phyloP scores from a whole-genome alignment of 2,888 invertebrate genomes.

The Torymus auratus region DNA sequence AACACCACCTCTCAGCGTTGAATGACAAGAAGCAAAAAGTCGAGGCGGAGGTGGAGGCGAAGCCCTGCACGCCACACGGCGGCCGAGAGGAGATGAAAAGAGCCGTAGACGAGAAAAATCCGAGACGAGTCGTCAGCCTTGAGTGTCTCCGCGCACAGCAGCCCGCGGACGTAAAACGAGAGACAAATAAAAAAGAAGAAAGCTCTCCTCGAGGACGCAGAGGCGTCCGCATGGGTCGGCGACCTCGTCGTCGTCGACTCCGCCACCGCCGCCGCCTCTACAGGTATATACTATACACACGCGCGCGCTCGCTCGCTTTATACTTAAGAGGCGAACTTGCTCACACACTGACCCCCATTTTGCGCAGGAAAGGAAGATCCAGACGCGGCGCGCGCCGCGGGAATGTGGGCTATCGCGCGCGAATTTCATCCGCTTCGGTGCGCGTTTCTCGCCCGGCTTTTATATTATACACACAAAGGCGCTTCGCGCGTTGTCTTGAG shows the following conservation, averaged over 20 bases:
- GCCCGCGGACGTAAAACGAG: no score
- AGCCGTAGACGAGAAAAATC: conserved; percentile 55
- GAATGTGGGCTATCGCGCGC: conserved; percentile 1
- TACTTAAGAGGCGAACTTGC: conserved; percentile 69
- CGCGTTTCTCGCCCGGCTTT: not conserved
- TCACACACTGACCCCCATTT: conserved; percentile 76
- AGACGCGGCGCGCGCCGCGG: not conserved
- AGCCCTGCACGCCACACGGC: no score
- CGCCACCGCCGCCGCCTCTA: no score
- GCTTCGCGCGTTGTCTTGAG: no score
- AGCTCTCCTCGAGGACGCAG: conserved; percentile 16
- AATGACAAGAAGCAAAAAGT: not conserved
- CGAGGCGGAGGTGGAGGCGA: not conserved
- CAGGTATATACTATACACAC: not conserved
- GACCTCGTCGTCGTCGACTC: conserved; percentile 58
- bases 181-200: conserved; percentile 37
- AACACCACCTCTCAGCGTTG: not conserved
- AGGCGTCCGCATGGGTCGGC: conserved; percentile 63
- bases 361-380: conserved; percentile 55
- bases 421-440: conserved; percentile 4
- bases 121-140: conserved; percentile 41
- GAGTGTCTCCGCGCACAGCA: not conserved
- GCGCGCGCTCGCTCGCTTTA: conserved; percentile 54
- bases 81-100: conserved; percentile 16
- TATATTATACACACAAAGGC: no score